phyloP scores from a whole-genome alignment of 2,113 vertebrate species.

The Percopsis transmontana region DNA sequence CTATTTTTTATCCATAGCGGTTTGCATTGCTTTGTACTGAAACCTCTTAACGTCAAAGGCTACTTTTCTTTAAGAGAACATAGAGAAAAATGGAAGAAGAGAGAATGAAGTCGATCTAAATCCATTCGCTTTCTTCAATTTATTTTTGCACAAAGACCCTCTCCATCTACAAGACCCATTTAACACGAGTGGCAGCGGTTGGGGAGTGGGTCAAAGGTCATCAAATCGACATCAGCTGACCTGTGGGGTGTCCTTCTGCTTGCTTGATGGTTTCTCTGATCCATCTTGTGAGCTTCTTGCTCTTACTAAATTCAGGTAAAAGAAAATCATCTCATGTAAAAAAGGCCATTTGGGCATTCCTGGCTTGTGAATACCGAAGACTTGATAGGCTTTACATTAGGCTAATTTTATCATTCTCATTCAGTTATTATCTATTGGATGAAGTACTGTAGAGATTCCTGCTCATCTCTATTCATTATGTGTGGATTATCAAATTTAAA shows the following conservation, averaged over 20 bases:
- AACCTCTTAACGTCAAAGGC: background rate
- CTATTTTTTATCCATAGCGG: too few relatives aligned
- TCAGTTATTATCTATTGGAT: too few relatives aligned
- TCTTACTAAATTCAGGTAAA: conserved; percentile 1
- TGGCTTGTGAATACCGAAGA: conserved; percentile 10
- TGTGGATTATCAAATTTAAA: too few relatives aligned
- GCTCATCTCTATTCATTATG: too few relatives aligned
- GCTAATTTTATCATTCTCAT: too few relatives aligned
- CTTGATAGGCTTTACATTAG: background rate
- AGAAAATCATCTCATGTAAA: background rate
- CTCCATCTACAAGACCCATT: conserved; percentile 69
- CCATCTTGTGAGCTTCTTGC: conserved; percentile 13
- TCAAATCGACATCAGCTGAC: conserved; percentile 67
- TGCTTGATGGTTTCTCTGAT: conserved; percentile 34
- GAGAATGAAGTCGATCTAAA: conserved; percentile 54
- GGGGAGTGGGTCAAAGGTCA: conserved; percentile 41
- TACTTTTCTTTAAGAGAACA: conserved; percentile 5
- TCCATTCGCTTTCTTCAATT: conserved; percentile 64
- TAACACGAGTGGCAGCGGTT: conserved; percentile 67
- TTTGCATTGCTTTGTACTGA: conserved; percentile 7
- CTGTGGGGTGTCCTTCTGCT: conserved; percentile 44
- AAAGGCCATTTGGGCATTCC: conserved; percentile 34
- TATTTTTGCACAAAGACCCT: conserved; percentile 67
- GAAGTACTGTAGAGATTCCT: too few relatives aligned
- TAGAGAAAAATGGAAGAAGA: conserved; percentile 8